phyloP scores from a whole-genome alignment of 2,888 invertebrate species.

The Athalia circularis region DNA sequence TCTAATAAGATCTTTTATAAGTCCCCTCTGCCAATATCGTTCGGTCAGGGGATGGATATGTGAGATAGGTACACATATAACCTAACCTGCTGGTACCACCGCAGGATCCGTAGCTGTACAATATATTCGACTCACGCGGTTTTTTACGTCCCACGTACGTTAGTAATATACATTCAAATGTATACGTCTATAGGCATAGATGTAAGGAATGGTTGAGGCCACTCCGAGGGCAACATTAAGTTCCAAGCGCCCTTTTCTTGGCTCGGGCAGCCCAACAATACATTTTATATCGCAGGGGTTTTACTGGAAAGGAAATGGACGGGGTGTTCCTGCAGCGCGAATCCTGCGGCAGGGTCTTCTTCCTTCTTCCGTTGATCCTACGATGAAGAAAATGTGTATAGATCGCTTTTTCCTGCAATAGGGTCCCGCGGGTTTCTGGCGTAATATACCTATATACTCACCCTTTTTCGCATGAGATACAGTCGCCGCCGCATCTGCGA shows the following conservation, averaged over 20 bases:
- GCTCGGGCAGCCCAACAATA: constrained; percentile 27
- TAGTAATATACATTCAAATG: background rate
- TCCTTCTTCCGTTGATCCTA: background rate
- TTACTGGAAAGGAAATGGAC: constrained; percentile 13
- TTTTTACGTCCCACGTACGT: no score
- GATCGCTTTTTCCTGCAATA: background rate
- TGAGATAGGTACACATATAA: background rate
- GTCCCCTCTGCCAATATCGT: constrained; percentile 55
- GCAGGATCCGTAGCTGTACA: no score
- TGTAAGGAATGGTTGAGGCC: background rate
- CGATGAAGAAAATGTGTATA: background rate
- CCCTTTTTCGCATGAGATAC: background rate
- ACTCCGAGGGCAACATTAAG: constrained; percentile 12
- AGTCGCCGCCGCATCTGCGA: background rate
- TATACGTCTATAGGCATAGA: background rate
- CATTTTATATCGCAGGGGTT: constrained; percentile 31
- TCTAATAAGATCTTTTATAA: constrained; percentile 60
- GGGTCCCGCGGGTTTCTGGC: background rate
- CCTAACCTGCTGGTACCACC: background rate
- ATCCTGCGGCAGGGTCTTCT: no score
- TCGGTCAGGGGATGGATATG: constrained; percentile 32
- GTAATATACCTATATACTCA: background rate
- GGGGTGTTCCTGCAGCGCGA: no score
- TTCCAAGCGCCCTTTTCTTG: constrained; percentile 21
- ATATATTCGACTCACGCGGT: no score